phyloP scores from a whole-genome alignment of 2,113 vertebrate genomes.

The Cairina moschata region DNA sequence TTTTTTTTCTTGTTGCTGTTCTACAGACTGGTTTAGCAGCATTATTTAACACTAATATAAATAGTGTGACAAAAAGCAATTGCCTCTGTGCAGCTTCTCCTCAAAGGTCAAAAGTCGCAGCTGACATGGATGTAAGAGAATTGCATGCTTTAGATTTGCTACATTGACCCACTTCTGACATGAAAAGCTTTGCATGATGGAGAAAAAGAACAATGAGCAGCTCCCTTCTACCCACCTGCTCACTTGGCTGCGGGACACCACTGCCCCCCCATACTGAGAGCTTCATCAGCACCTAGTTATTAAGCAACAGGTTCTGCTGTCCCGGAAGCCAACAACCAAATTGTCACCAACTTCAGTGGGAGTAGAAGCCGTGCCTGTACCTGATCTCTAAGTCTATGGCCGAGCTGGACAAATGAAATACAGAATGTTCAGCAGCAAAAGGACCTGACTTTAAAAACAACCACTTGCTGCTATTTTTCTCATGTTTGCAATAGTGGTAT shows the following conservation, averaged over 20 bases:
- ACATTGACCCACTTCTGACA: background rate
- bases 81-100: background rate
- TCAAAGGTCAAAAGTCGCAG: background rate
- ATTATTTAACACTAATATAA: background rate
- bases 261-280: fast-evolving
- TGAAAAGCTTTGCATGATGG: background rate
- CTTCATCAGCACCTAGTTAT: background rate
- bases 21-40: slow-evolving; percentile 44
- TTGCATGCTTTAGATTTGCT: background rate
- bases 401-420: slow-evolving; percentile 40
- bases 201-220: background rate
- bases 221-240: background rate
- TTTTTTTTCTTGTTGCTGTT: background rate
- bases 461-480: background rate
- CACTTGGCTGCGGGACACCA: background rate
- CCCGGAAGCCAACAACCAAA: background rate
- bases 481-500: background rate
- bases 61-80: background rate
- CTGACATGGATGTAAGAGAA: background rate
- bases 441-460: background rate
- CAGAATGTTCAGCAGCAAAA: background rate
- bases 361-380: background rate
- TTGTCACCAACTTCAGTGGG: background rate
- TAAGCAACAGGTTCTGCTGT: background rate
- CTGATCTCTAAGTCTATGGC: background rate